Evolutionary conservation across 2,888 invertebrate genomes (phyloP), one percentile per base, ranked within the genome.

Genomic region (Thera obeliscata): DNA sequence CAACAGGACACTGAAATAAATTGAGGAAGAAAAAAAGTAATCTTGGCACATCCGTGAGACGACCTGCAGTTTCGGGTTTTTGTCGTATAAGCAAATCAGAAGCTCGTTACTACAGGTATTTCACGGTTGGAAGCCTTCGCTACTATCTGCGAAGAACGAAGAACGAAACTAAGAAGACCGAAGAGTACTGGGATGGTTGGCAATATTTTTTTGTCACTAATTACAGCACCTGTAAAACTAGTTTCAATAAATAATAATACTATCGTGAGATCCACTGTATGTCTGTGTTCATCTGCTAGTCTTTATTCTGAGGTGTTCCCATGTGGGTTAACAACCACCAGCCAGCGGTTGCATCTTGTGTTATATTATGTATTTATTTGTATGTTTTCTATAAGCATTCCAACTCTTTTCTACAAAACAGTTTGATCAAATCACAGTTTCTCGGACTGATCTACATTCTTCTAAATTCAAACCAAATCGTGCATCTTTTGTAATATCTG

Each of bases 91-190:
- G 92, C 94, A 70, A 93, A 96, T 98, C 98, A 98, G 98, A 98
- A 98, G 98, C 98, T 98, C 98, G 98, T 98, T 98, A 98, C 98
- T 98, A 98, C 98, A 98, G 98, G 98, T 98, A 98, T 98, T 98
- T 98, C 97, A 98, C 98, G 98, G 98, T 97, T 96, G 96, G 96
- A 96, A 96, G 96, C 96, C 96, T 95, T 95, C 96, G 95, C 96
- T 95, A 95, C 96, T 94, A 71, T 54, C 66, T 61, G 57, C 52
- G 58, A 71, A 72, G 65, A 68, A 65, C 7, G 71, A 71, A 52
- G 52, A 22, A 50, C 22, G 50, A 50, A 50, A 50, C 7, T 8
- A 52, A 33, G 52, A 52, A 52, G 2, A 33, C 8, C 0, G 33
- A 33, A 52, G 12, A 52, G 50, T 38, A 38, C 8, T 46, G 9